These are phyloP conservation scores for Parotocinclus haroldoi DNA, from an alignment of 2,797 vertebrate species.

Conservation along the genomic window DNA sequence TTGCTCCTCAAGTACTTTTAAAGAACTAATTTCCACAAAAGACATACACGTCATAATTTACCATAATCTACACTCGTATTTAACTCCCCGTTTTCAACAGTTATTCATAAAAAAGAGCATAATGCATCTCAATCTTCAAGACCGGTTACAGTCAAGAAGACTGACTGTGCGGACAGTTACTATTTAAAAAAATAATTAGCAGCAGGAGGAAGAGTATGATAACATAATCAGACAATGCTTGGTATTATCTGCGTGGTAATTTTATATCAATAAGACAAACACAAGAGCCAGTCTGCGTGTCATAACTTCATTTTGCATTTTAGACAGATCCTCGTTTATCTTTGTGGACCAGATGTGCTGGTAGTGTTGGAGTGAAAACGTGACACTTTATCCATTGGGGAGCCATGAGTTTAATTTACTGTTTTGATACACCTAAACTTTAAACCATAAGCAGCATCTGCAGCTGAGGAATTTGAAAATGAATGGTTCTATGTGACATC, in stretches of 20 bases:
- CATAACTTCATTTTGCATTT: conserved; percentile 37
- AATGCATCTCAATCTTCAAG: background rate
- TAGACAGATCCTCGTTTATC: conserved; percentile 35
- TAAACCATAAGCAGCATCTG: too few relatives aligned
- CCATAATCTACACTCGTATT: conserved; percentile 7
- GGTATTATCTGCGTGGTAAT: conserved; percentile 63
- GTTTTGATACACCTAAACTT: too few relatives aligned
- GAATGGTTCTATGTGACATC: too few relatives aligned
- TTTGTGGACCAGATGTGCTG: conserved; percentile 69
- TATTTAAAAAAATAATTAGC: conserved; percentile 57
- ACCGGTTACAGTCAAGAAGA: background rate
- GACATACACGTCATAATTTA: background rate
- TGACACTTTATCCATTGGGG: conserved; percentile 27
- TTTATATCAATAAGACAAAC: conserved; percentile 70
- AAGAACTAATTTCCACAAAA: conserved; percentile 13
- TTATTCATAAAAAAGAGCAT: too few relatives aligned
- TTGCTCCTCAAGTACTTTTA: conserved; percentile 15
- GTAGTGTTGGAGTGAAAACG: conserved; percentile 15
- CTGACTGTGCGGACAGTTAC: conserved; percentile 69
- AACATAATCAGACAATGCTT: conserved; percentile 79
- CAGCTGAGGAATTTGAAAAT: too few relatives aligned
- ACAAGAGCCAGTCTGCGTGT: conserved; percentile 61
- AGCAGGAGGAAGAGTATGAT: conserved; percentile 73
- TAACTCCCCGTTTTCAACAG: background rate
- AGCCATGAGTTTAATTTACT: conserved; percentile 28